phyloP scores from a whole-genome alignment of 2,113 vertebrate species.

The Microcebus griseorufus region DNA sequence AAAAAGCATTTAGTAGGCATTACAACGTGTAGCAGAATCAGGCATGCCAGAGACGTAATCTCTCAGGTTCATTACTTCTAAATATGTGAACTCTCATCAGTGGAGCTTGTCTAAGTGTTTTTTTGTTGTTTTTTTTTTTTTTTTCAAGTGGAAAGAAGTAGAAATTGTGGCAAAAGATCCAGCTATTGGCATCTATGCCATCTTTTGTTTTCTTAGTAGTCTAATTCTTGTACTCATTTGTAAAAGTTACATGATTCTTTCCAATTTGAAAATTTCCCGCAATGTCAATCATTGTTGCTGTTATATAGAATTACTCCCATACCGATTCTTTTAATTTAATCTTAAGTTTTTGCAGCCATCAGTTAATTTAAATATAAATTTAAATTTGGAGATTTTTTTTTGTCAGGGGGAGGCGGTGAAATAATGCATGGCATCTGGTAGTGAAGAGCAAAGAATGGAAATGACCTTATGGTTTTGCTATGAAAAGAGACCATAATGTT shows the following conservation, averaged over 20 bases:
- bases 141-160: neutral
- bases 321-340: neutral
- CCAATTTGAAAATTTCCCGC: neutral
- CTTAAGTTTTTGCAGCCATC: neutral
- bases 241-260: neutral
- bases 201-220: neutral
- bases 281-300: neutral
- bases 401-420: neutral
- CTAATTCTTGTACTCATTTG: neutral
- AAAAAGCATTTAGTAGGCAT: neutral
- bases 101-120: neutral
- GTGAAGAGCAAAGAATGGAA: neutral
- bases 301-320: neutral
- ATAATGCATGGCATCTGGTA: neutral
- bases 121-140: no score
- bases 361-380: neutral
- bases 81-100: neutral
- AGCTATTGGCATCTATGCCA: neutral
- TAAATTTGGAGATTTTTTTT: neutral
- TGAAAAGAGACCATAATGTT: neutral
- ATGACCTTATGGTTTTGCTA: neutral
- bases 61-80: neutral
- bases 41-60: neutral
- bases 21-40: neutral
- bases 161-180: neutral